Evolutionary conservation across 35 echinoderm and acorn worm species (phyloP).

Genomic region (Apostichopus parvimensis): DNA sequence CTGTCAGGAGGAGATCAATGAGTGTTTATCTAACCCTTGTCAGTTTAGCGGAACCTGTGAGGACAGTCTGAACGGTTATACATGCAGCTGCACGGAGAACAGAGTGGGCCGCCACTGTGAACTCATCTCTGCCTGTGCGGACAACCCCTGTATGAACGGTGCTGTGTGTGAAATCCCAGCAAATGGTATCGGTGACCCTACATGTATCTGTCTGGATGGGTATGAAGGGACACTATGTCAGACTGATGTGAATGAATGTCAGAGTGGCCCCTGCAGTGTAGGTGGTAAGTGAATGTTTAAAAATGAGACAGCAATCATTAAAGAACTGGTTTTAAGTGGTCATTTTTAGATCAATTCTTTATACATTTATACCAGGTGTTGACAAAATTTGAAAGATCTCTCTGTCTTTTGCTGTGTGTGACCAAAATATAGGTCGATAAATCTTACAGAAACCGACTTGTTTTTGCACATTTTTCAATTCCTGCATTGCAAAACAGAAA

Average conservation of each 20-base stretch:
- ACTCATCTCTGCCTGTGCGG: conserved; percentile 64
- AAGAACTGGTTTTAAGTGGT: too few species aligned
- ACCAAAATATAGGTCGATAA: too few species aligned
- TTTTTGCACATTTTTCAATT: too few species aligned
- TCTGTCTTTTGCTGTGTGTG: too few species aligned
- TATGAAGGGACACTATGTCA: conserved; percentile 80
- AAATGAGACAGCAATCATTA: too few species aligned
- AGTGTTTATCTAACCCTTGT: conserved; percentile 83
- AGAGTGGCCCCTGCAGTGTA: conserved; percentile 62
- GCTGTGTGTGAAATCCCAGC: conserved; percentile 68
- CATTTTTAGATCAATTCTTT: too few species aligned
- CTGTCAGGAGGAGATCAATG: conserved; percentile 67
- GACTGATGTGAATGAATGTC: conserved; percentile 83
- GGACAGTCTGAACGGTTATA: conserved; percentile 66
- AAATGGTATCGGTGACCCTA: conserved; percentile 38
- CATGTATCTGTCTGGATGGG: conserved; percentile 78
- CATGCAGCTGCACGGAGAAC: conserved; percentile 54
- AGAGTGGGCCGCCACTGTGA: conserved; percentile 78
- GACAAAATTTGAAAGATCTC: too few species aligned
- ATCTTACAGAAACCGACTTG: too few species aligned
- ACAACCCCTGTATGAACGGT: conserved; percentile 82
- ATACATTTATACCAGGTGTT: too few species aligned
- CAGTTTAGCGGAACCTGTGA: conserved; percentile 67
- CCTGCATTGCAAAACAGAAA: too few species aligned
- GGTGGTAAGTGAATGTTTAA: background rate